Base-by-base conservation (phyloP, 1,140 invertebrate genomes). In the Meteorus sp. region DNA sequence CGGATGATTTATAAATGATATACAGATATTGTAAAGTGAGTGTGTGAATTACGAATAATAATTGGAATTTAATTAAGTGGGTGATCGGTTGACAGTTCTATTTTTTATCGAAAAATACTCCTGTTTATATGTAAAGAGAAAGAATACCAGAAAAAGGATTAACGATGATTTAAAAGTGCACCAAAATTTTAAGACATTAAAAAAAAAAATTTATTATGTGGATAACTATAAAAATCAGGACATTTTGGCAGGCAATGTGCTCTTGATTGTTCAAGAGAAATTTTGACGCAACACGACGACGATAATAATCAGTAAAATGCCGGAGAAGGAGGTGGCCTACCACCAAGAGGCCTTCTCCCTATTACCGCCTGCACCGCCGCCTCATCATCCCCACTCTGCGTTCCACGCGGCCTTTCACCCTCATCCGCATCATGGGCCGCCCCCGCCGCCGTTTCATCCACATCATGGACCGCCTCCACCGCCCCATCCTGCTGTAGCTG, bases 271-370 rank as follows among this genome's bases (percentile, higher is more conserved):
- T 39, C 5, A 11, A 5, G 43, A 45, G n/a, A 33, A 33, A 8
- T 6, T 45, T 20, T 7, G 8, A 7, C 9, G 27, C 23, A 13
- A 29, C 20, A 15, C 2, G 17, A 45, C 22, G 22, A 17, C 17
- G 20, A 45, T 7, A 23, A 48, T 6, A 3, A n/a, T 48, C 11
- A 29, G 43, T 33, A 69, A 62, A 6, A 80, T 80, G 78, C 78
- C 78, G 51, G 78, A 79, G 54, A 80, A 80, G 66, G 78, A 80
- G 65, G 78, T 80, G 50, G 76, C 78, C 44, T 78, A 80, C 62
- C 77, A 80, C 58, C 75, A 77, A 59, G 78, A 79, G 64, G 67
- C 75, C 8, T 80, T 78, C 58, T 78, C 76, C 5, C 60, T 79
- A 23, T 48, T 79, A 43, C 78, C 77, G 45, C 77, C 77, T 1